A percentile compares a stretch with the other conserved stretches of the same genome.
These are phyloP conservation scores for Pomacea canaliculata DNA, from an alignment of 2,888 invertebrate species.

Conservation along the genomic window DNA sequence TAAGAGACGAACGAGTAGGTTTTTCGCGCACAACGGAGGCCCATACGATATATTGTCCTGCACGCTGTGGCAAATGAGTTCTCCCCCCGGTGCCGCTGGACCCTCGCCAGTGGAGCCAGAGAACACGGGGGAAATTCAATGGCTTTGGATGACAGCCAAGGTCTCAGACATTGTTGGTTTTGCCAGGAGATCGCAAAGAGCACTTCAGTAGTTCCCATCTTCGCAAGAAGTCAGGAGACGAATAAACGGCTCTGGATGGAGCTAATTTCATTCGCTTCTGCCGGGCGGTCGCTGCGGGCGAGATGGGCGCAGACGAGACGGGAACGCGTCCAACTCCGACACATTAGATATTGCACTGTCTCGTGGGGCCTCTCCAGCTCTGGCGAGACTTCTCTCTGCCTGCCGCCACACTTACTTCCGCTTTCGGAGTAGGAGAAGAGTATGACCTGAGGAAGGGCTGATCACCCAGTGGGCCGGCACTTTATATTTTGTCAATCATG, in stretches of 20 bases:
- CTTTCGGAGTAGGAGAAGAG: no score
- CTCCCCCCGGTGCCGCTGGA: slow-evolving; percentile 20
- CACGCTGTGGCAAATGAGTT: slow-evolving; percentile 17
- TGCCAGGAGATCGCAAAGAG: slow-evolving; percentile 22
- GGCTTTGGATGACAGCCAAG: slow-evolving; percentile 26
- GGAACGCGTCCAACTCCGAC: slow-evolving; percentile 6
- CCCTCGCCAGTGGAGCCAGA: slow-evolving; percentile 25
- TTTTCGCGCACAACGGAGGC: background rate
- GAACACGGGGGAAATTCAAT: slow-evolving; percentile 24
- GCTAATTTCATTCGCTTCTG: slow-evolving; percentile 21
- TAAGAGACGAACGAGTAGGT: slow-evolving; percentile 5
- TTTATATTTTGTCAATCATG: background rate
- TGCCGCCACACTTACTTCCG: no score
- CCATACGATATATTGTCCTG: slow-evolving; percentile 22
- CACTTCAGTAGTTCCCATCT: slow-evolving; percentile 22
- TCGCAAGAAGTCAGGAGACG: slow-evolving; percentile 19
- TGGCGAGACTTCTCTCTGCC: background rate
- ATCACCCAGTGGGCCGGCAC: no score
- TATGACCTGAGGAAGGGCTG: no score
- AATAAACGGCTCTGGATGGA: slow-evolving; percentile 28
- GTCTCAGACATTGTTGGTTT: slow-evolving; percentile 31
- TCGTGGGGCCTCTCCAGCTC: background rate
- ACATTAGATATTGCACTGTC: slow-evolving; percentile 9
- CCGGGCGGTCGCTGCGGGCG: slow-evolving; percentile 19
- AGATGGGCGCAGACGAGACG: slow-evolving; percentile 6